Percentiles rank a stretch among this genome's conserved stretches.
phyloP scores from a whole-genome alignment of 2,888 invertebrate species.

The Eristalis intricaria region DNA sequence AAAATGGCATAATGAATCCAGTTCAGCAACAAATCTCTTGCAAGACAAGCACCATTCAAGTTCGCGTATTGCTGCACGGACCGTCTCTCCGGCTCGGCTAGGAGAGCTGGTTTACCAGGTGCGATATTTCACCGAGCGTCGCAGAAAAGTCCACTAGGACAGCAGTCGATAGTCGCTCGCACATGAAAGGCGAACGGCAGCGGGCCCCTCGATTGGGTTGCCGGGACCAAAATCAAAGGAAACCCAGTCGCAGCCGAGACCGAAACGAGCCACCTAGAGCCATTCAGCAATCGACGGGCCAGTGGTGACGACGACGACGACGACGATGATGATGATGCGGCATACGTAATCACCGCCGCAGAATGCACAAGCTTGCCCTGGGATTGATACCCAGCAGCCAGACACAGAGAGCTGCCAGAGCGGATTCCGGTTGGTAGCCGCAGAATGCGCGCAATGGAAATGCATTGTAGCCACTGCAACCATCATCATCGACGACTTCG shows the following conservation, averaged over 20 bases:
- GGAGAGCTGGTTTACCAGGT: constrained; percentile 66
- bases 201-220: neutral
- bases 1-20: constrained; percentile 55
- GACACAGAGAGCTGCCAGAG: constrained; percentile 26
- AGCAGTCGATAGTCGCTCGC: constrained; percentile 43
- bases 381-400: constrained; percentile 58
- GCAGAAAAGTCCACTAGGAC: constrained; percentile 31
- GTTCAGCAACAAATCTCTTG: constrained; percentile 68
- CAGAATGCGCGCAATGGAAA: constrained; percentile 51
- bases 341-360: constrained; percentile 43
- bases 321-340: constrained; percentile 54
- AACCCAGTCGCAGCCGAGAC: neutral
- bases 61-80: constrained; percentile 52
- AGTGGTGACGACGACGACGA: constrained; percentile 30
- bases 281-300: constrained; percentile 43
- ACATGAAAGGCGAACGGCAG: constrained; percentile 10
- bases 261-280: constrained; percentile 22
- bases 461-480: constrained; percentile 37
- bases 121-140: constrained; percentile 57
- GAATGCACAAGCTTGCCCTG: neutral
- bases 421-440: constrained; percentile 52
- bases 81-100: neutral
- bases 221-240: constrained; percentile 12
- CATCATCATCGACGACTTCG: constrained; percentile 17
- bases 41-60: constrained; percentile 69